Base-by-base conservation (phyloP, 1,140 invertebrate genomes). In the Phymorhynchus buccinoides region DNA sequence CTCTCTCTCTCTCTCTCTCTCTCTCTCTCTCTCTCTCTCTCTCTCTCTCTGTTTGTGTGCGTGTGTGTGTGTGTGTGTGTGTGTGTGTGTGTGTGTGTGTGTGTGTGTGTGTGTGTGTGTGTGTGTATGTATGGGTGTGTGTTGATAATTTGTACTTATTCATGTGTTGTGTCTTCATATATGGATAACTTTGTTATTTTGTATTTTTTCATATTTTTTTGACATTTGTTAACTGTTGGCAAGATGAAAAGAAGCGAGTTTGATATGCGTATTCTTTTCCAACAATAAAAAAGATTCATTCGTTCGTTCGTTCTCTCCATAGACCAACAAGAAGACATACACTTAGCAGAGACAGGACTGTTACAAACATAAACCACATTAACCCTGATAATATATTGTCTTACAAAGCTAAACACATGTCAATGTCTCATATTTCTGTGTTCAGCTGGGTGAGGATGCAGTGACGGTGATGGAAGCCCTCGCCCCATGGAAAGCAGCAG, bases 401-500 rank as follows among this genome's bases (percentile, higher is more conserved):
- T 37, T 22, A 32, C 39, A 12, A 30, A 9, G 68, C 68, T 73
- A 52, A 12, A 22, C 48, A 52, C 48, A 52, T 71, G 7, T 6
- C 30, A 0, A 32, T 71, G 30, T 37, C 35, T 71, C 22, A 7
- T 71, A 32, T 39, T 9, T 81, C 22, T 35, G 44, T 12, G n/a
- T 27, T 2, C 75, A 84, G 66, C 22, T 39, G 68, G 83, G 75
- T 32, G 41, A 44, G 22, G 79, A 82, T 56, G 79, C 80, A 73
- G 62, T 71, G 39, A 68, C 3, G 81, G 84, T 71, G 66, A 85
- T 85, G 84, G 84, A 82, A 81, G 66, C 84, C 14, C 42, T 41
- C 66, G 68, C 71, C 84, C 78, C 39, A 85, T 85, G 84, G 84
- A 85, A 75, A 75, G 80, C 68, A 77, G 84, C 80, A 66, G 80